Conservation (phyloP, 2,888 invertebrate genomes). For the Dendrolimus pini region DNA sequence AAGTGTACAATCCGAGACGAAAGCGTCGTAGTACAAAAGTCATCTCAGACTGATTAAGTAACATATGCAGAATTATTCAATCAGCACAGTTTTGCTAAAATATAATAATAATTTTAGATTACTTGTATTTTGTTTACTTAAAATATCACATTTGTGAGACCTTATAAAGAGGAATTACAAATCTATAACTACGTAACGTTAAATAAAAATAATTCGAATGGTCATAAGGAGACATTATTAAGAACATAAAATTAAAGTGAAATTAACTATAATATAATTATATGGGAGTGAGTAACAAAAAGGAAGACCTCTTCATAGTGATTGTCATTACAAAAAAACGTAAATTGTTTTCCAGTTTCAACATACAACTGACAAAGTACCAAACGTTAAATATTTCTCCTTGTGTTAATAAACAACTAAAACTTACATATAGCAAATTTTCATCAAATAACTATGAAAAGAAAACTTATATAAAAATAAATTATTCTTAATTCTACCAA, state of each 20-base stretch:
- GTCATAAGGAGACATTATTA: too few species aligned
- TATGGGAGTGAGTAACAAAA: too few species aligned
- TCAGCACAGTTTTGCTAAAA: neutral
- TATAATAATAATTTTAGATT: slow-evolving; percentile 7
- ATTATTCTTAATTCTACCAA: slow-evolving; percentile 3
- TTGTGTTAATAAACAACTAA: too few species aligned
- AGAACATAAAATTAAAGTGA: too few species aligned
- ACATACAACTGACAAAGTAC: too few species aligned
- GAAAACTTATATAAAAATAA: slow-evolving; percentile 5
- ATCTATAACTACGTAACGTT: slow-evolving; percentile 15
- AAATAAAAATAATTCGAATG: neutral
- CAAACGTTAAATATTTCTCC: too few species aligned
- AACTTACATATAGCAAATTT: too few species aligned
- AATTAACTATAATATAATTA: too few species aligned
- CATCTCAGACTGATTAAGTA: neutral
- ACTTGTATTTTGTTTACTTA: slow-evolving; percentile 34
- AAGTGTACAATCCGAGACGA: neutral
- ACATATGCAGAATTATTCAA: neutral
- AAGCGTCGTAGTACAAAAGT: neutral
- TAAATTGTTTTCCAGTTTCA: too few species aligned
- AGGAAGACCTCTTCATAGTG: too few species aligned
- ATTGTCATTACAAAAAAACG: too few species aligned
- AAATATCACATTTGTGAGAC: slow-evolving; percentile 63
- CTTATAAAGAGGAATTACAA: slow-evolving; percentile 29
- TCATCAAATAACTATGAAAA: slow-evolving; percentile 2